Evolutionary conservation across 2,797 vertebrate genomes (phyloP).

Genomic region (Esox masquinongy): DNA sequence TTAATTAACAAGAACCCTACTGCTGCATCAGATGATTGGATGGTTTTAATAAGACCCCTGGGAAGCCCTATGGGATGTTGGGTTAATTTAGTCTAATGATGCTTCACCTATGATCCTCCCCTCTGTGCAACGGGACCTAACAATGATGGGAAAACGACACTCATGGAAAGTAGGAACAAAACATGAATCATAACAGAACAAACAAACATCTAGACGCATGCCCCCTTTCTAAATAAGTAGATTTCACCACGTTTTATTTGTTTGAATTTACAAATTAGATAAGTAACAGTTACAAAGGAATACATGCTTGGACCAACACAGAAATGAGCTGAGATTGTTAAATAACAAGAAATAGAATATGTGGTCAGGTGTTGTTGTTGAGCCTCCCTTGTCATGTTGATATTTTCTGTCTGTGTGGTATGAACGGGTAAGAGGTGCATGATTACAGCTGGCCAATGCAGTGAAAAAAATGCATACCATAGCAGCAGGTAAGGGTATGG

Average conservation of each 20-base stretch:
- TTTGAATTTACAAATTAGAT: neutral
- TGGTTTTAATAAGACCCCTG: constrained; percentile 30
- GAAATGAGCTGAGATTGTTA: neutral
- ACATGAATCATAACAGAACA: neutral
- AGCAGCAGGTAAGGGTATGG: constrained; percentile 29
- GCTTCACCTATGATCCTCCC: neutral
- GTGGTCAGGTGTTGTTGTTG: neutral
- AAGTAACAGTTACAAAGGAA: neutral
- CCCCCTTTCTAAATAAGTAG: neutral
- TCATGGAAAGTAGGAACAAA: constrained; percentile 1
- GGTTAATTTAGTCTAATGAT: constrained; percentile 30
- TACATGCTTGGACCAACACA: neutral
- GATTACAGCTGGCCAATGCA: constrained; percentile 14
- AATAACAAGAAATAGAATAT: neutral
- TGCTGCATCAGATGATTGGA: constrained; percentile 47
- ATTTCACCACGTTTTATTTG: neutral
- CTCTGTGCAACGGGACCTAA: constrained; percentile 5
- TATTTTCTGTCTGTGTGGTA: neutral
- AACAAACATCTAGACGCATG: neutral
- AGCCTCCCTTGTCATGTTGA: neutral
- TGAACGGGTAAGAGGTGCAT: constrained; percentile 5
- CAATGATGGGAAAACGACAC: neutral
- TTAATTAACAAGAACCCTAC: constrained; percentile 39
- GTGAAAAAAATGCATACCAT: constrained; percentile 35
- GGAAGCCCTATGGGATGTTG: constrained; percentile 21